Evolutionary conservation across 2,113 vertebrate genomes (phyloP).

Genomic region (Tragelaphus imberbis): DNA sequence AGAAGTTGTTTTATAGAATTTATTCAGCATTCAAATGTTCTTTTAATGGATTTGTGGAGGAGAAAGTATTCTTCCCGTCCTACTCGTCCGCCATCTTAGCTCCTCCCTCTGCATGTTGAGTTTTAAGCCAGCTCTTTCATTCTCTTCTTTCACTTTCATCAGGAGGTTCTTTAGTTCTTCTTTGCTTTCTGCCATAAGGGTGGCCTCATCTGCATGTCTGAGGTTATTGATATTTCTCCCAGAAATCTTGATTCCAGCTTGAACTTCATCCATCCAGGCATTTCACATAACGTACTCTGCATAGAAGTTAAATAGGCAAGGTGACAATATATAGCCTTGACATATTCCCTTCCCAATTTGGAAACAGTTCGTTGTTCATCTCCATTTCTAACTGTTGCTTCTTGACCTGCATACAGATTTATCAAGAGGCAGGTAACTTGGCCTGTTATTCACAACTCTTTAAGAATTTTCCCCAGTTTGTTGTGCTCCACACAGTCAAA

Average conservation of each 20-base stretch:
- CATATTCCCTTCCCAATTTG: background rate
- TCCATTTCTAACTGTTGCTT: background rate
- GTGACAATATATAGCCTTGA: background rate
- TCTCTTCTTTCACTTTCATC: background rate
- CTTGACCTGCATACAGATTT: background rate
- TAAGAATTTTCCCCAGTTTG: background rate
- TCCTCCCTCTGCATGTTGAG: background rate
- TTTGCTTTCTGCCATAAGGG: background rate
- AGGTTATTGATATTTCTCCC: background rate
- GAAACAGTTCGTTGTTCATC: background rate
- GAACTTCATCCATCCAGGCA: background rate
- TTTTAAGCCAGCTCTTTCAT: background rate
- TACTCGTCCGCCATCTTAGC: too few relatives aligned
- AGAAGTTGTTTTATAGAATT: too few relatives aligned
- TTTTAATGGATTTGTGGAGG: too few relatives aligned
- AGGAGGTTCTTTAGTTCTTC: background rate
- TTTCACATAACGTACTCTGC: background rate
- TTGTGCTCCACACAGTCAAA: background rate
- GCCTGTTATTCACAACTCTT: background rate
- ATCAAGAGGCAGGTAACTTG: background rate
- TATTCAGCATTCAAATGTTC: too few relatives aligned
- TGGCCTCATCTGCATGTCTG: background rate
- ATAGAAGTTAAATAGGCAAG: background rate
- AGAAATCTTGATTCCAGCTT: background rate
- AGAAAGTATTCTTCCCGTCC: too few relatives aligned